Evolutionary conservation across 2,888 invertebrate species (phyloP), one percentile per base, ranked within the genome.

Genomic region (Synergus japonicus): DNA sequence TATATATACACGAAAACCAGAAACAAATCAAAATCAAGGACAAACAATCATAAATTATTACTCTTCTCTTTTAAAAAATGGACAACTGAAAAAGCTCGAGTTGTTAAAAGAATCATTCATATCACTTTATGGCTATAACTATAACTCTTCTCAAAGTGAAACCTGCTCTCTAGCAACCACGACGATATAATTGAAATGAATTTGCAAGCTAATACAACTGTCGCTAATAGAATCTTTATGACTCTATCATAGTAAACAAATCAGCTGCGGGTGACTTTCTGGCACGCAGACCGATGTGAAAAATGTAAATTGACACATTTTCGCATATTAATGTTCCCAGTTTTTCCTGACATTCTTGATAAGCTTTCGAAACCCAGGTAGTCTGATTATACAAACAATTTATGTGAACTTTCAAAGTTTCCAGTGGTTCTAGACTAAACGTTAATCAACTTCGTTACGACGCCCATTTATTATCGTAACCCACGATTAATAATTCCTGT

Each of bases 401-500:
- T 67, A 67, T 12, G 18, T 46, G 7, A 37, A 29, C 46, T 49
- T 73, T 37, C 37, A 54, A 73, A 73, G 49, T 54, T 37, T 29
- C 44, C 13, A 18, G n/a, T 60, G 8, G 29, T 54, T 22, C 8
- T 13, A 46, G 22, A 29, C 46, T 69, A 29, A 69, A 49, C 67
- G 67, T 69, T 46, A 69, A 69, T 69, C 69, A 73, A 54, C 49
- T 73, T 54, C 13, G 49, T 73, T 73, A 73, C 54, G n/a, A 37
- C 37, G 15, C 69, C n/a, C 37, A 73, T 73, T 49, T 37, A 46
- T 73, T 49, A 73, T 73, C 69, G 10, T 73, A 29, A 54, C 49
- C 49, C 10, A 73, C 54, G 69, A 73, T 73, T 54, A 54, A 73
- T 73, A 73, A 73, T 73, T 29, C 29, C 69, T 73, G 69, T 54